Conservation (phyloP, 1,140 invertebrate genomes). For the Drosophila obscura region DNA sequence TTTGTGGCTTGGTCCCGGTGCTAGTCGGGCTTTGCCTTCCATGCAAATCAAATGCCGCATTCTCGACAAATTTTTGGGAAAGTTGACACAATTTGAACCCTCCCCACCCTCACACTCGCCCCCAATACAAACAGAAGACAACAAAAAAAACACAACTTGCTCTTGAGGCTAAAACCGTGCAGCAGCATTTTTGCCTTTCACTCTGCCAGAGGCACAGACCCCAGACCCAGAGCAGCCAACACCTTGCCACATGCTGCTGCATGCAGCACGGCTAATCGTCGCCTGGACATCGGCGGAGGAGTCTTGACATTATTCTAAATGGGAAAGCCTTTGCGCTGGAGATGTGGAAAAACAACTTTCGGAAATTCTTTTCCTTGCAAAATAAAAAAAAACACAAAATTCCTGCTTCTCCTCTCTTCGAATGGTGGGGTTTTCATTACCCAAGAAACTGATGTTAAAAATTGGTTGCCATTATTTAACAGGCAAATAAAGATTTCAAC, state of each 20-base stretch:
- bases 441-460: too few species aligned
- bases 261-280: constrained; percentile 46
- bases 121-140: neutral
- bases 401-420: neutral
- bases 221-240: constrained; percentile 37
- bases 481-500: too few species aligned
- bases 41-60: constrained; percentile 53
- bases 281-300: constrained; percentile 49
- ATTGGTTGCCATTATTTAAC: too few species aligned
- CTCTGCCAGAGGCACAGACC: constrained; percentile 47
- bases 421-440: too few species aligned
- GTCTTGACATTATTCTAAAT: constrained; percentile 41
- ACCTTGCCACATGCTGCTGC: constrained; percentile 58
- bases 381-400: constrained; percentile 4
- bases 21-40: constrained; percentile 12
- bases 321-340: constrained; percentile 1
- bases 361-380: constrained; percentile 27
- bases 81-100: constrained; percentile 77
- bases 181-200: constrained; percentile 64
- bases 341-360: constrained; percentile 53
- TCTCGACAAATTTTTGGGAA: constrained; percentile 66
- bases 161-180: constrained; percentile 64
- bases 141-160: constrained; percentile 18
- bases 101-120: constrained; percentile 7
- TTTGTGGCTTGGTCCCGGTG: constrained; percentile 28